Evolutionary conservation across 2,888 invertebrate genomes (phyloP), one percentile per base, ranked within the genome.

Genomic region (Eudasyphora cyanicolor): DNA sequence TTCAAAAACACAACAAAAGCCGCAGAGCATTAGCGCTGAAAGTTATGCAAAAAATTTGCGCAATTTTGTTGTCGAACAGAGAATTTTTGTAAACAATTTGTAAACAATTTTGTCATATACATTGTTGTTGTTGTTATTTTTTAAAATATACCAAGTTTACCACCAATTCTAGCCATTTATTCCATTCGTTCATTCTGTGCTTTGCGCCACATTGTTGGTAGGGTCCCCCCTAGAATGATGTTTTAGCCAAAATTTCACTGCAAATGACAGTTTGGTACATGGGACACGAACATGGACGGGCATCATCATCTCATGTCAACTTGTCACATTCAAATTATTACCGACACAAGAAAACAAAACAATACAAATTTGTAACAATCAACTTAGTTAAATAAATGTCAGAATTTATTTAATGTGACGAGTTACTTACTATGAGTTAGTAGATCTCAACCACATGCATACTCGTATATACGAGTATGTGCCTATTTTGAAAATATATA

Each of bases 71-170:
- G 21, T 24, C 29, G 27, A 4, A 57, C 27, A 2, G n/a, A n/a
- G n/a, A 64, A 12, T 38, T 35, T 62, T 64, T 35, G 64, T 64
- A 64, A 32, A 64, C 64, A 64, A 64, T 19, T 64, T 64, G 64
- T 35, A 64, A 64, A 64, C 64, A 64, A 64, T 38, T 64, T 60
- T 60, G 29, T n/a, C n/a, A n/a, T n/a, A n/a, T n/a, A n/a, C n/a
- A 5, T 21, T 57, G 27, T 24, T 57, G 24, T n/a, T 21, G 19
- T 21, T 10, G 10, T 0, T 57, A 21, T 10, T n/a, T n/a, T n/a
- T n/a, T n/a, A n/a, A 29, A 60, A 29, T 1, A 60, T 29, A 57
- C 49, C 10, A n/a, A n/a, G 14, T 57, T n/a, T n/a, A 54, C 24
- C 4, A 12, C 38, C 38, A 38, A n/a, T 5, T 10, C 7, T 21